A percentile compares a stretch with the other conserved stretches of the same genome.
Evolutionary conservation across 35 echinoderm and acorn worm species (phyloP).

Genomic region (Apostichopus californicus): DNA sequence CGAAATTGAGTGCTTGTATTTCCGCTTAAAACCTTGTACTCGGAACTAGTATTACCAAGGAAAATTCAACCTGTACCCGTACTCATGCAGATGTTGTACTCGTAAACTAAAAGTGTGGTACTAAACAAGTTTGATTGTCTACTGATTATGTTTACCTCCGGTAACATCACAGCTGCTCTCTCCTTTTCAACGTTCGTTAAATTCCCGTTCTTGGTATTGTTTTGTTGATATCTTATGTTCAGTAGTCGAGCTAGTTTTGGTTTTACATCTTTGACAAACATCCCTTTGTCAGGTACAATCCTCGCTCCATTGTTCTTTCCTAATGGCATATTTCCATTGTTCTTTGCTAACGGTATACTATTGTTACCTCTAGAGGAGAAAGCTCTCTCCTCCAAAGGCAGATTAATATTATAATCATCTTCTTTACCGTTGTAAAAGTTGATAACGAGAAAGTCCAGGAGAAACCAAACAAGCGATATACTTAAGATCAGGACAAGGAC

Average conservation of each 20-base stretch:
- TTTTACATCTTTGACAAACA: background rate
- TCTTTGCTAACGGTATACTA: background rate
- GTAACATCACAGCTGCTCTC: too few species aligned
- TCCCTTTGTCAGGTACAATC: too few species aligned
- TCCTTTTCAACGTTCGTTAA: too few species aligned
- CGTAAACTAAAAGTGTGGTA: too few species aligned
- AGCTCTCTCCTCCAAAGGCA: background rate
- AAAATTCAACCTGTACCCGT: too few species aligned
- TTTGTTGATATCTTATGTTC: background rate
- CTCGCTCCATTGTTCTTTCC: background rate
- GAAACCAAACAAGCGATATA: background rate
- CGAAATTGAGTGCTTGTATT: too few species aligned
- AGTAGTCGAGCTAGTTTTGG: slow-evolving; percentile 13
- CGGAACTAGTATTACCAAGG: too few species aligned
- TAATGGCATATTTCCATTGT: background rate
- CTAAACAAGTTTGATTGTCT: too few species aligned
- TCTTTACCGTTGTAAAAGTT: background rate
- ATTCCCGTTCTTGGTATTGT: too few species aligned
- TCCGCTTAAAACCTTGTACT: too few species aligned
- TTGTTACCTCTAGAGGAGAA: background rate
- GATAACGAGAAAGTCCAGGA: slow-evolving; percentile 6
- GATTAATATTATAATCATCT: background rate
- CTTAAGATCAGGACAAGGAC: background rate
- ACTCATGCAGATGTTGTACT: too few species aligned
- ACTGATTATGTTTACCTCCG: too few species aligned